These are phyloP conservation scores for Himalopsyche anomala DNA, from an alignment of 2,888 invertebrate genomes.

Conservation along the genomic window DNA sequence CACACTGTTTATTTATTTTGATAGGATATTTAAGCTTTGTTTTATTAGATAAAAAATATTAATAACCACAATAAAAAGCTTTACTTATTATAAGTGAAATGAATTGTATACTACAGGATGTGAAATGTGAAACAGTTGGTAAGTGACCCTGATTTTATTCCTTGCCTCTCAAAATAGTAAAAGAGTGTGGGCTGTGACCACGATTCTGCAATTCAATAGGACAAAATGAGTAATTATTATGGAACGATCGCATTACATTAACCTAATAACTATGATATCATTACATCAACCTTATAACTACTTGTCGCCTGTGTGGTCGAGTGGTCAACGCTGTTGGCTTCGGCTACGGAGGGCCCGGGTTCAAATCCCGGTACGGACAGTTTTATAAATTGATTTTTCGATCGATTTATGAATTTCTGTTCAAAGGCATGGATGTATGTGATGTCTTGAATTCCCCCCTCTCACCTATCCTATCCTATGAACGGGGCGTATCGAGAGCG, in stretches of 20 bases:
- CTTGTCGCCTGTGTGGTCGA: too few relatives aligned
- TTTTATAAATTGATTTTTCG: too few relatives aligned
- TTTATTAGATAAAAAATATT: neutral
- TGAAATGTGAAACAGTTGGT: neutral
- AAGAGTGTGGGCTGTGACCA: neutral
- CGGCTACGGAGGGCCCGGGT: too few relatives aligned
- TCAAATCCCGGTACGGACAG: too few relatives aligned
- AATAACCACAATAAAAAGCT: neutral
- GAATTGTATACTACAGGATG: neutral
- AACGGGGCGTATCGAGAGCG: too few relatives aligned
- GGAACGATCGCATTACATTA: neutral
- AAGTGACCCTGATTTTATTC: neutral
- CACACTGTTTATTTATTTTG: slow-evolving; percentile 1
- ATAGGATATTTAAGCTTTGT: neutral
- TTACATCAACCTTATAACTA: too few relatives aligned
- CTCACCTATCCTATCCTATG: too few relatives aligned
- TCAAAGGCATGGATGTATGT: too few relatives aligned
- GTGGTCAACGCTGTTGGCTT: too few relatives aligned
- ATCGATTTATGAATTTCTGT: too few relatives aligned
- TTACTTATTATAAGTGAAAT: neutral
- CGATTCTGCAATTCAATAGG: slow-evolving; percentile 1
- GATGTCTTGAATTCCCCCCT: too few relatives aligned
- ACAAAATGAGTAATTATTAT: slow-evolving; percentile 16
- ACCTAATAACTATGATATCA: neutral
- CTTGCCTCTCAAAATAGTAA: neutral